Percentiles rank a stretch among this genome's conserved stretches.
These are phyloP conservation scores for Hiodon tergisus DNA, from an alignment of 2,113 vertebrate species.

Conservation along the genomic window DNA sequence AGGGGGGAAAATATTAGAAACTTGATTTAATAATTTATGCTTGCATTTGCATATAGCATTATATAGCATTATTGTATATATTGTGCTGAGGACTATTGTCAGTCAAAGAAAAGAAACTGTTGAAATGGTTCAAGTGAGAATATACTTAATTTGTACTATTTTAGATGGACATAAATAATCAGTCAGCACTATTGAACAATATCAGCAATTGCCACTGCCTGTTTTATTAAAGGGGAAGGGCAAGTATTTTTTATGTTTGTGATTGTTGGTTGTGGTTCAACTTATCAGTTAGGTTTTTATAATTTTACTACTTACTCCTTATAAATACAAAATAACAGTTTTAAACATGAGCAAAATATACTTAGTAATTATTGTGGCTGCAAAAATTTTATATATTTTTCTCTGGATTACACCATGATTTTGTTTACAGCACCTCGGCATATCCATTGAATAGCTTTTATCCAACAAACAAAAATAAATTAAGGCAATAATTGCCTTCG, in stretches of 20 bases:
- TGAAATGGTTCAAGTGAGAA: no score
- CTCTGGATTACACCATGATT: not conserved
- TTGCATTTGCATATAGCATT: not conserved
- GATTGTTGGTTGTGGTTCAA: no score
- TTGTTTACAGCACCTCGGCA: not conserved
- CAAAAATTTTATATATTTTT: not conserved
- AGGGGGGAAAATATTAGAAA: not conserved
- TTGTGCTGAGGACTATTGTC: no score
- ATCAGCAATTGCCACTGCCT: no score
- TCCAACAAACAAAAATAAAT: not conserved
- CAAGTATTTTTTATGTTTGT: no score
- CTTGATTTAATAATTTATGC: not conserved
- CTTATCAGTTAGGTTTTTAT: no score
- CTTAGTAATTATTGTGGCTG: not conserved
- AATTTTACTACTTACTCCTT: not conserved
- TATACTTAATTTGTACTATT: no score
- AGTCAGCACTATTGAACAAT: no score
- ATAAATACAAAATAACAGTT: not conserved
- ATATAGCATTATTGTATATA: no score
- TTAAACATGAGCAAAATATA: not conserved
- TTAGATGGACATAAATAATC: no score
- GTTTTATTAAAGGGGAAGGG: no score
- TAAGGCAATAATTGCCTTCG: conserved; percentile 1
- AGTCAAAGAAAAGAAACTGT: no score
- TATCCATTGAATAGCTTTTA: not conserved